Percentiles rank a stretch among this genome's conserved stretches.
Evolutionary conservation across 2,113 vertebrate species (phyloP).

Genomic region (Rhodinocichla rosea): DNA sequence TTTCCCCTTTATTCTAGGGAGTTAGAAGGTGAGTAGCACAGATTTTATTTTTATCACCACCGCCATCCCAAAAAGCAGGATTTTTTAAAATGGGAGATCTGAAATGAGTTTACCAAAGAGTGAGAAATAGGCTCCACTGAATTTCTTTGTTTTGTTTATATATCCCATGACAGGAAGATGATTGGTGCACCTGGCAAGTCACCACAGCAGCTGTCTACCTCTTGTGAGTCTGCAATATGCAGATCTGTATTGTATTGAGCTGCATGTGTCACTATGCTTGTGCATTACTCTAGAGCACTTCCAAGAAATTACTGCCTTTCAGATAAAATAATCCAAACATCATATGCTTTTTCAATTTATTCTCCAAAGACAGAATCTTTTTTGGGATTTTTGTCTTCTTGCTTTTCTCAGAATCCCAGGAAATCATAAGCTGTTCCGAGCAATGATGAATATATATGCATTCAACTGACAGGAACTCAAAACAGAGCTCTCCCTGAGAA

Average conservation of each 20-base stretch:
- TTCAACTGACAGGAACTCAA: slow-evolving; percentile 5
- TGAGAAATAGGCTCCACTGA: not conserved
- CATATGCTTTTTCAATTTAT: not conserved
- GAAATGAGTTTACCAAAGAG: slow-evolving; percentile 1
- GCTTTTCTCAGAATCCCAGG: not conserved
- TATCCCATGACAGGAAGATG: slow-evolving; percentile 18
- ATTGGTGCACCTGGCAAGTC: not conserved
- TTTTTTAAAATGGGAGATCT: slow-evolving; percentile 46
- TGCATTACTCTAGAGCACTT: not conserved
- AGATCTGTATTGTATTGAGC: not conserved
- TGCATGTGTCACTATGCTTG: not conserved
- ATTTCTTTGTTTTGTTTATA: slow-evolving; percentile 3
- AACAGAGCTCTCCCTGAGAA: slow-evolving; percentile 11
- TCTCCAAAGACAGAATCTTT: not conserved
- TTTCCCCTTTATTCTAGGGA: not conserved
- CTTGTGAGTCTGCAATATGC: not conserved
- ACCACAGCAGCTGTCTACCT: not conserved
- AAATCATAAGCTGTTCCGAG: not conserved
- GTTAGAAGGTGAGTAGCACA: slow-evolving; percentile 15
- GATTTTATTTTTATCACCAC: not conserved
- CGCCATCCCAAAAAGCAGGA: fast-evolving
- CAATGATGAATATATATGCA: not conserved
- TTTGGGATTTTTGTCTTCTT: not conserved
- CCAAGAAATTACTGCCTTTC: not conserved
- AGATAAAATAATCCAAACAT: slow-evolving; percentile 3